phyloP scores from a whole-genome alignment of 2,113 vertebrate species.

The Erpornis zantholeuca region DNA sequence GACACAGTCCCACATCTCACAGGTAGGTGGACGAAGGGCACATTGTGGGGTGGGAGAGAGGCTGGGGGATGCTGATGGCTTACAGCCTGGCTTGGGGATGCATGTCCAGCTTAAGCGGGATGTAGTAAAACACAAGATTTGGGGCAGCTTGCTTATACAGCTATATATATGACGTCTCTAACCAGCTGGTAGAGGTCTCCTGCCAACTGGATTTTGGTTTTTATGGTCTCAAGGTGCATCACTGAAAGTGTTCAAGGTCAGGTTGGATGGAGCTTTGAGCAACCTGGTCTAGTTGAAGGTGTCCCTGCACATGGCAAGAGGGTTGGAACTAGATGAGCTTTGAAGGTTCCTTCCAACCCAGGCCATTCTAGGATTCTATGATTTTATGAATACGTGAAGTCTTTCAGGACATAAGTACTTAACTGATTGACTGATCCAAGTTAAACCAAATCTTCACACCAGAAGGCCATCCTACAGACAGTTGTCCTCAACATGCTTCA shows the following conservation, averaged over 20 bases:
- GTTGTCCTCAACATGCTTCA: not conserved
- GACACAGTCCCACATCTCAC: constrained; percentile 74
- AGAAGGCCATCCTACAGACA: not conserved
- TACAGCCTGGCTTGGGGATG: not conserved
- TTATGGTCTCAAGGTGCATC: not conserved
- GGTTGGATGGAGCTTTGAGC: not conserved
- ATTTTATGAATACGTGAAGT: not conserved
- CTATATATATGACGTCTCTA: not conserved
- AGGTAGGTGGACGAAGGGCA: constrained; percentile 82
- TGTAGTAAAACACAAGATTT: not conserved
- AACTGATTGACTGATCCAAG: not conserved
- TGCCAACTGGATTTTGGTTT: not conserved
- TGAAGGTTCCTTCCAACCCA: not conserved
- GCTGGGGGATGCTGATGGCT: not conserved
- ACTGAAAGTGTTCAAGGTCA: not conserved
- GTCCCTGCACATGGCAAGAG: not conserved
- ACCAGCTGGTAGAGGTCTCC: not conserved
- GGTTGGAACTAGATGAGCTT: not conserved
- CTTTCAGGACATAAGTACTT: not conserved
- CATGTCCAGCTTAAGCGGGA: not conserved
- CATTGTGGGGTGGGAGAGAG: not conserved
- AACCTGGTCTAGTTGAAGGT: not conserved
- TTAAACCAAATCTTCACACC: not conserved
- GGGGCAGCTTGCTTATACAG: not conserved
- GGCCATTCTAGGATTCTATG: not conserved